These are phyloP conservation scores for Tupiocoris notatus DNA, from an alignment of 2,888 invertebrate species.

Conservation along the genomic window DNA sequence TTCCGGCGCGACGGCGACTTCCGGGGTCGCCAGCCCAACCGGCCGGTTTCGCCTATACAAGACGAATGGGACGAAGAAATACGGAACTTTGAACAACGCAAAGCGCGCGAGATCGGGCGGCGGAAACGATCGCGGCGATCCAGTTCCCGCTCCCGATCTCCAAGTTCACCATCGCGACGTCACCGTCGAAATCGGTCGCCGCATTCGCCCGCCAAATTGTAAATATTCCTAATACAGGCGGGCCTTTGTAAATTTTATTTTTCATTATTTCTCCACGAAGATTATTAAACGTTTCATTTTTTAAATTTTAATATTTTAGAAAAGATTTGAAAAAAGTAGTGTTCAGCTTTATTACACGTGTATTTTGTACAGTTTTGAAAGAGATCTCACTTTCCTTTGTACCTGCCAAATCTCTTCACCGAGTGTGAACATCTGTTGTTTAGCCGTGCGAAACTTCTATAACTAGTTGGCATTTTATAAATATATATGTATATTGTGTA, in stretches of 20 bases:
- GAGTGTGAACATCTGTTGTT: constrained; percentile 14
- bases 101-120: constrained; percentile 20
- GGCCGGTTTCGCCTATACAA: constrained; percentile 36
- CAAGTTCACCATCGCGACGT: constrained; percentile 12
- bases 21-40: background rate
- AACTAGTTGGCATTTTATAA: background rate
- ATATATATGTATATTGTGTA: background rate
- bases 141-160: constrained; percentile 10
- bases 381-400: constrained; percentile 38
- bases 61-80: constrained; percentile 49
- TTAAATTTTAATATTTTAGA: background rate
- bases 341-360: background rate
- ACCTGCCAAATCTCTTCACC: constrained; percentile 13
- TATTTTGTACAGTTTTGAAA: constrained; percentile 19
- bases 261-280: too few species aligned
- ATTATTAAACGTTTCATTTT: too few species aligned
- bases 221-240: background rate
- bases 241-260: background rate
- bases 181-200: background rate
- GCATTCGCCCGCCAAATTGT: constrained; percentile 12
- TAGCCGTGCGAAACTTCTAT: background rate
- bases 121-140: constrained; percentile 23
- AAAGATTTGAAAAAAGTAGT: background rate
- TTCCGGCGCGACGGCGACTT: constrained; percentile 13
- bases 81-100: constrained; percentile 47